Conservation (phyloP, 2,113 vertebrate genomes). For the Rhineura floridana region DNA sequence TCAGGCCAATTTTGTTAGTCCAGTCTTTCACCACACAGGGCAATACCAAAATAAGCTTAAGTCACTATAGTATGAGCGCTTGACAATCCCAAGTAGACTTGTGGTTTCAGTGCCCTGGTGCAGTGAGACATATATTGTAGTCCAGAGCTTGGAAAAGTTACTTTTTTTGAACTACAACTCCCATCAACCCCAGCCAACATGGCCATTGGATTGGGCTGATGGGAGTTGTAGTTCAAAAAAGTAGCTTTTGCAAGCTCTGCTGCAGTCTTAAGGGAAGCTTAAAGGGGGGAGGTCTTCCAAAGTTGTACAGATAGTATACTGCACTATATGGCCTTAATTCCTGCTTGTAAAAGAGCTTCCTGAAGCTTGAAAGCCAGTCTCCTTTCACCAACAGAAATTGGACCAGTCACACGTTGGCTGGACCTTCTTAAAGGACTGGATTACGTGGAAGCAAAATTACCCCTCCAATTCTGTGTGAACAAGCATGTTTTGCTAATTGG, state of each 20-base stretch:
- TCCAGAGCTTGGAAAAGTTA: too few species aligned
- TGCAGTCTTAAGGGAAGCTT: too few species aligned
- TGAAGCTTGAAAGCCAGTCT: background rate
- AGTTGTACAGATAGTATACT: background rate
- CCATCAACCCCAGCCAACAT: too few species aligned
- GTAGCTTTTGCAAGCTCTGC: too few species aligned
- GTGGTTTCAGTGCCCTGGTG: background rate
- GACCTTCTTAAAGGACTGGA: conserved; percentile 6
- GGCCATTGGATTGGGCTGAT: too few species aligned
- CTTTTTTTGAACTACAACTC: too few species aligned
- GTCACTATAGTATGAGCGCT: background rate
- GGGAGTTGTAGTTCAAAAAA: too few species aligned
- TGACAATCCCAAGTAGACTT: background rate
- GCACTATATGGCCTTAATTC: conserved; percentile 6
- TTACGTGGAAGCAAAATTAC: background rate
- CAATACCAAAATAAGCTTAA: too few species aligned
- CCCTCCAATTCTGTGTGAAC: background rate
- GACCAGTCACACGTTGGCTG: background rate
- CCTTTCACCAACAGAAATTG: background rate
- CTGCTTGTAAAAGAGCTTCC: background rate
- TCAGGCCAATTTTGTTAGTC: background rate
- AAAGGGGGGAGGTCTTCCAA: conserved; percentile 4
- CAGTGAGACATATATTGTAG: background rate
- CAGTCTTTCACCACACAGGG: too few species aligned
- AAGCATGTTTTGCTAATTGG: conserved; percentile 4